Evolutionary conservation across 2,888 invertebrate genomes (phyloP).

Genomic region (Pteria penguin): DNA sequence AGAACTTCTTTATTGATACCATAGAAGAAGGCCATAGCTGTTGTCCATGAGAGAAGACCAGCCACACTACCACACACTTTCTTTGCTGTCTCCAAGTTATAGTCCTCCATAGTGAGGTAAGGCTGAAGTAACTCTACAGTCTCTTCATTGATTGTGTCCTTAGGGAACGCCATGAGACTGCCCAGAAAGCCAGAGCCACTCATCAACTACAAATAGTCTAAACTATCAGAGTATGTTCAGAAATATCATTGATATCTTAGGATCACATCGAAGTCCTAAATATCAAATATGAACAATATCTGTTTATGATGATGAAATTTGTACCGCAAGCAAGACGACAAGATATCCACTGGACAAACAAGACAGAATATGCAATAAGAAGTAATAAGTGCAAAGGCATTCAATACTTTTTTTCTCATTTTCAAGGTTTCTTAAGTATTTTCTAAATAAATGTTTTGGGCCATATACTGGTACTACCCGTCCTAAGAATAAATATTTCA

Average conservation of each 20-base stretch:
- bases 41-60: constrained; percentile 78
- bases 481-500: no score
- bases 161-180: constrained; percentile 68
- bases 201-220: constrained; percentile 97
- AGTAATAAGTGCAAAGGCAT: no score
- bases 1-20: constrained; percentile 97
- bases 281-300: not conserved
- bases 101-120: constrained; percentile 93
- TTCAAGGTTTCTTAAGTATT: not conserved
- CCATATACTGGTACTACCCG: no score
- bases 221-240: no score
- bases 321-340: no score
- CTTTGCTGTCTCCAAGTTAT: constrained; percentile 97
- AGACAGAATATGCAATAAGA: no score
- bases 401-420: no score
- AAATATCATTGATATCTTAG: no score
- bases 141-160: constrained; percentile 97
- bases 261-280: no score
- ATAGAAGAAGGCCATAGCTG: constrained; percentile 78
- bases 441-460: not conserved
- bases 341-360: no score
- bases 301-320: not conserved
- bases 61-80: constrained; percentile 82
- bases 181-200: constrained; percentile 91
- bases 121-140: constrained; percentile 95